Evolutionary conservation across 2,797 vertebrate species (phyloP).

Genomic region (Malacoctenus gilli): DNA sequence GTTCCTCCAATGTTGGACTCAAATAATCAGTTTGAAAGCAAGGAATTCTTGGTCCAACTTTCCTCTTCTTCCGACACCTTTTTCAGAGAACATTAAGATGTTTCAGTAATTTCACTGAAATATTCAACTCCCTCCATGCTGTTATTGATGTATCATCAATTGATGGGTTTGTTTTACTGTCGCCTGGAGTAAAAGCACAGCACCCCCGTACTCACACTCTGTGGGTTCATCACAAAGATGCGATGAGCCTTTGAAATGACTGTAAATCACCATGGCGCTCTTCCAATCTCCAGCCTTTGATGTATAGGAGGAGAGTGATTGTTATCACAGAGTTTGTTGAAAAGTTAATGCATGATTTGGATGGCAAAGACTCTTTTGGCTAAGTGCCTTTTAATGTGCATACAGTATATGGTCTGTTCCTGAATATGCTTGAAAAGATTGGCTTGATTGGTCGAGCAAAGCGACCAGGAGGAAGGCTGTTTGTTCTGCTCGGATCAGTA

Average conservation of each 20-base stretch:
- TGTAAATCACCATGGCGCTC: constrained; percentile 67
- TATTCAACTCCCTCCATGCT: constrained; percentile 41
- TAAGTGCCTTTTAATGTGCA: neutral
- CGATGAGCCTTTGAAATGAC: constrained; percentile 57
- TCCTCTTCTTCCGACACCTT: constrained; percentile 36
- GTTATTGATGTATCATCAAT: constrained; percentile 60
- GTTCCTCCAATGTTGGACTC: neutral
- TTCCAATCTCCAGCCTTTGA: constrained; percentile 65
- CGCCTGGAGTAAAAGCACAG: constrained; percentile 57
- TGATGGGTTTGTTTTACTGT: constrained; percentile 67
- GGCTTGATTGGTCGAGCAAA: constrained; percentile 7
- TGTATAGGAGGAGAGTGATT: constrained; percentile 41
- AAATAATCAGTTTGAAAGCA: constrained; percentile 29
- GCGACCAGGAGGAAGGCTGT: constrained; percentile 5
- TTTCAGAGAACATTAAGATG: constrained; percentile 49
- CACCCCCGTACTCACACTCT: constrained; percentile 51
- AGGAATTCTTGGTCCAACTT: constrained; percentile 18
- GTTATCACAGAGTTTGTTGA: constrained; percentile 44
- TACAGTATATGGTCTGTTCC: too few species aligned
- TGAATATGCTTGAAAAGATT: too few species aligned
- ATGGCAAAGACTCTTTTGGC: constrained; percentile 37
- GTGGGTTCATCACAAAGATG: constrained; percentile 72
- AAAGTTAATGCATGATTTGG: constrained; percentile 46
- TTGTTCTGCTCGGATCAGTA: constrained; percentile 20
- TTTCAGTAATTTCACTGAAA: constrained; percentile 54